A percentile compares a stretch with the other conserved stretches of the same genome.
Conservation (phyloP, 23 tunicate genomes). For the Aplidium turbinatum region DNA sequence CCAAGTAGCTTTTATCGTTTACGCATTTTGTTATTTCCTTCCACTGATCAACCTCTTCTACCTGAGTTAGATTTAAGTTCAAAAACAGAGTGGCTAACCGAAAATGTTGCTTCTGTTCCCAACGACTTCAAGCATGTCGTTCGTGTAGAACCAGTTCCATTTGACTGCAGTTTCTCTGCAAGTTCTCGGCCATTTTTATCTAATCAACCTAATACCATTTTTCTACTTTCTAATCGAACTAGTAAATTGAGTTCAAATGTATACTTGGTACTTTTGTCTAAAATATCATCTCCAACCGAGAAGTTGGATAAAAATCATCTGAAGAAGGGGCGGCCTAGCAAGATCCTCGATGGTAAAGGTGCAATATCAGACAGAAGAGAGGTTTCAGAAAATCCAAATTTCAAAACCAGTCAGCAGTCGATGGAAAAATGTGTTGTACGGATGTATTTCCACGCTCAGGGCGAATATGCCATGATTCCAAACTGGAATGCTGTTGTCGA, state of each 20-base stretch:
- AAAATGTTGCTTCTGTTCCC: constrained; percentile 37
- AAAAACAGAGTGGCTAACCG: background rate
- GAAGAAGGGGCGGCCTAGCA: background rate
- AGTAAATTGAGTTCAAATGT: constrained; percentile 9
- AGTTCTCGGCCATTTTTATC: background rate
- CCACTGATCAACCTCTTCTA: background rate
- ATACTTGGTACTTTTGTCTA: constrained; percentile 32
- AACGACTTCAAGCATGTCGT: constrained; percentile 47
- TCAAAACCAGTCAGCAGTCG: background rate
- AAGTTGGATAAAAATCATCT: background rate
- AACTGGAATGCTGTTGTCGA: constrained; percentile 23
- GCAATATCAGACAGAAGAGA: too few species aligned
- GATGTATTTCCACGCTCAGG: constrained; percentile 69
- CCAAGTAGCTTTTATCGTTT: constrained; percentile 30
- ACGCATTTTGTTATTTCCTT: background rate
- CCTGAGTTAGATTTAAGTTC: too few species aligned
- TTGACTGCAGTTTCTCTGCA: background rate
- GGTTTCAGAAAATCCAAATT: background rate
- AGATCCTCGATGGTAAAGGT: too few species aligned
- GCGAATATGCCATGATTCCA: constrained; percentile 58
- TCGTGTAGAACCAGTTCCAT: constrained; percentile 60
- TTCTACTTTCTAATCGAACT: constrained; percentile 29
- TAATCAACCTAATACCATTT: constrained; percentile 54
- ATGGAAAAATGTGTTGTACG: constrained; percentile 53
- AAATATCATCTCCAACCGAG: constrained; percentile 51